Percentiles rank a stretch among this genome's conserved stretches.
Evolutionary conservation across 2,888 invertebrate genomes (phyloP).

Genomic region (Uloborus plumipes): DNA sequence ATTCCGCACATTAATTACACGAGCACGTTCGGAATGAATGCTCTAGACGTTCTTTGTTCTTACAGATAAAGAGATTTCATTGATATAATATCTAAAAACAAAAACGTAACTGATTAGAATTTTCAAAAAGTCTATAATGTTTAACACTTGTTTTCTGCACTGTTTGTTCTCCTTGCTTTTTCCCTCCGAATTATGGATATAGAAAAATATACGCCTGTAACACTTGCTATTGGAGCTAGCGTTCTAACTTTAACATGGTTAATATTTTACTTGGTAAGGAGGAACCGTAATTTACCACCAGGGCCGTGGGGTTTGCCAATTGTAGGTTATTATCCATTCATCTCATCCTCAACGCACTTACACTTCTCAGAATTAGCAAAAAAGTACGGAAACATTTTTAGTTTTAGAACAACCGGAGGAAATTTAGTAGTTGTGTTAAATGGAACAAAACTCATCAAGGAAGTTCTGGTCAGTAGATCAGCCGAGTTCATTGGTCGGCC

Average conservation of each 20-base stretch:
- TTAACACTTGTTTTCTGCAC: too few relatives aligned
- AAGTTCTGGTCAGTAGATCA: conserved; percentile 29
- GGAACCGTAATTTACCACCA: conserved; percentile 24
- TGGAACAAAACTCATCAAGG: conserved; percentile 24
- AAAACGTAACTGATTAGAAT: too few relatives aligned
- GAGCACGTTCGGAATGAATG: too few relatives aligned
- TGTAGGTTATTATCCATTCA: conserved; percentile 29
- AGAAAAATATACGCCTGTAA: too few relatives aligned
- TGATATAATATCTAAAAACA: too few relatives aligned
- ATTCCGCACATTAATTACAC: too few relatives aligned
- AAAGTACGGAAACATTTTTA: conserved; percentile 31
- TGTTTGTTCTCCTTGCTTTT: too few relatives aligned
- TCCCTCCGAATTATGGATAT: too few relatives aligned
- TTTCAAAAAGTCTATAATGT: too few relatives aligned
- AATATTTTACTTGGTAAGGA: background rate
- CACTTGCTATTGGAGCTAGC: too few relatives aligned
- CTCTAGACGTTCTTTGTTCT: too few relatives aligned
- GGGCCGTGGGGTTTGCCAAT: conserved; percentile 42
- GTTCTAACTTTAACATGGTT: conserved; percentile 1
- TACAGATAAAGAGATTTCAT: too few relatives aligned
- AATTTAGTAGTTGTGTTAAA: conserved; percentile 31
- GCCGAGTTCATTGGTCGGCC: conserved; percentile 46
- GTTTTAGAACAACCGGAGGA: conserved; percentile 45
- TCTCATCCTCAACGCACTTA: conserved; percentile 1
- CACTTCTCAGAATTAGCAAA: conserved; percentile 15